Evolutionary conservation across 2,888 invertebrate genomes (phyloP), one percentile per base, ranked within the genome.

Genomic region (Pristionchus maxplancki): DNA sequence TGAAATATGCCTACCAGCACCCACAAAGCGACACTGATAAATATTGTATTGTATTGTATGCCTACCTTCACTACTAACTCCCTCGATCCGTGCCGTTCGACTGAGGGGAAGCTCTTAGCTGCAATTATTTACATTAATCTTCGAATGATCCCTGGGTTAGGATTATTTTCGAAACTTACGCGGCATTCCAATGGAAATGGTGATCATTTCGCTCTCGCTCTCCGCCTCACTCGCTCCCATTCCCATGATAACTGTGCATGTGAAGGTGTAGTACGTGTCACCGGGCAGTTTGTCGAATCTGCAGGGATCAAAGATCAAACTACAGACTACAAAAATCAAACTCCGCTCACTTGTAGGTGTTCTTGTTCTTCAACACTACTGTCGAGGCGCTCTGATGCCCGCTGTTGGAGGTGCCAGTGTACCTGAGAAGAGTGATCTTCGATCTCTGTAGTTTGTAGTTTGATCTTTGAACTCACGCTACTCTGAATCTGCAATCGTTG

Each of bases 241-340:
- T 53, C 93, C 93, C 93, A 93, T 93, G 53, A 94, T 92, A 11
- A 94, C 94, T 9, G 91, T 93, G 88, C 93, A 93, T 3, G 94
- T 94, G 89, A 94, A 94, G 15, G 94, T 94, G 89, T 94, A 94
- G 89, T 93, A 94, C 15, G 93, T 92, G 88, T 94, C 93, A 15
- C 92, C 88, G 48, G 93, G 90, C 15, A 94, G 90, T 17, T 88
- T 91, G n/a, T 90, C 90, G 89, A 94, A 94, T 58, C 93, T 88
- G 31, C 31, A 88, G 15, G 28, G 53, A 83, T 31, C 81, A 81
- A 48, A 44, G 81, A 28, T 48, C 44, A 62, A 37, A 62, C 13
- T 20, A 24, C 37, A 40, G 6, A 28, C 37, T 58, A 44, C 78
- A 44, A n/a, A n/a, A 78, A 83, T 31, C 81, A 81, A 28, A 44